Percentiles rank a stretch among this genome's conserved stretches.
These are phyloP conservation scores for Herminia tarsipennalis DNA, from an alignment of 2,888 invertebrate genomes.

Conservation along the genomic window DNA sequence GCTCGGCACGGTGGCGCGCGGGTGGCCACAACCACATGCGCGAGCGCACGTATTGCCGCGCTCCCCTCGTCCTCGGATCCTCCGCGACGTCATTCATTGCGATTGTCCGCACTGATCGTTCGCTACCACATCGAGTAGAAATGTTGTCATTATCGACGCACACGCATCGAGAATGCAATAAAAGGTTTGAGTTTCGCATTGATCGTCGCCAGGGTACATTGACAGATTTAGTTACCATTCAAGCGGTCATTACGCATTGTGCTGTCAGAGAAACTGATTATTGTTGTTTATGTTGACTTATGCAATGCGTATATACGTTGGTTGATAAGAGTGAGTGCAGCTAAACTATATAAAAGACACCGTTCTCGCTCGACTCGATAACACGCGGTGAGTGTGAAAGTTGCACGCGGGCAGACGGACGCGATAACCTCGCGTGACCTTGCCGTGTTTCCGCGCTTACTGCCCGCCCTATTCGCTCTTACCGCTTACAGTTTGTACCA, in stretches of 20 bases:
- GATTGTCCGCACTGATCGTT: constrained; percentile 78
- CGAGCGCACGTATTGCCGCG: constrained; percentile 71
- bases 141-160: constrained; percentile 80
- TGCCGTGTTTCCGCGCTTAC: constrained; percentile 58
- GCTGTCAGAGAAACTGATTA: constrained; percentile 43
- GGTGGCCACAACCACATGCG: constrained; percentile 84
- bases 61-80: constrained; percentile 55
- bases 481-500: no score
- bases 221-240: constrained; percentile 62
- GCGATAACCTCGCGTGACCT: constrained; percentile 74
- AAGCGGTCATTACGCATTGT: constrained; percentile 50
- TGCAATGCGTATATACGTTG: constrained; percentile 41
- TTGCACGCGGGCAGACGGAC: constrained; percentile 52
- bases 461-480: constrained; percentile 11
- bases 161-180: constrained; percentile 76
- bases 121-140: constrained; percentile 80
- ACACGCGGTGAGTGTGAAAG: constrained; percentile 64
- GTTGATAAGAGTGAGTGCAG: constrained; percentile 40
- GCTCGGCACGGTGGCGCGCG: constrained; percentile 82
- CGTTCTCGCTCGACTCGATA: constrained; percentile 51
- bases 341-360: constrained; percentile 50
- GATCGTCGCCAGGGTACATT: constrained; percentile 57
- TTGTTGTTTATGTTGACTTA: constrained; percentile 47
- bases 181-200: constrained; percentile 62
- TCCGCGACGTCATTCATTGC: constrained; percentile 82